Percentiles rank a stretch among this genome's conserved stretches.
phyloP scores from a whole-genome alignment of 2,113 vertebrate species.

The Nematolebias whitei region DNA sequence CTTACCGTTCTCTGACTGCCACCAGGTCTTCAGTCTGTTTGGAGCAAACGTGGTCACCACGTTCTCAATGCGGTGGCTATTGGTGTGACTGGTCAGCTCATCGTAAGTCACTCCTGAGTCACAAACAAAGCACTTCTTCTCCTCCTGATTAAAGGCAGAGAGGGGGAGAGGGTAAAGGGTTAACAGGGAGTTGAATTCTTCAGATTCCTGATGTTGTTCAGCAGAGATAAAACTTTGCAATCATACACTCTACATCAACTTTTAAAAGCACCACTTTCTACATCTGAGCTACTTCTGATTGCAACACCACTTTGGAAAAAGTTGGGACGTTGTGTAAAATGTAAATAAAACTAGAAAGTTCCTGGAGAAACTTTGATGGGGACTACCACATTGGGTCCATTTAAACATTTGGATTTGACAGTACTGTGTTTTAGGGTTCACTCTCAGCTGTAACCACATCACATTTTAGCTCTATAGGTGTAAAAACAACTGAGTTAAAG shows the following conservation, averaged over 20 bases:
- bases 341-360: too few relatives aligned
- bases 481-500: too few relatives aligned
- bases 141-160: slow-evolving; percentile 81
- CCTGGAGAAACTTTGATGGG: too few relatives aligned
- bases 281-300: neutral
- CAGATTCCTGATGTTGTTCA: slow-evolving; percentile 40
- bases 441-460: too few relatives aligned
- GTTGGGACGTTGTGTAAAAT: too few relatives aligned
- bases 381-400: too few relatives aligned
- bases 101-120: slow-evolving; percentile 84
- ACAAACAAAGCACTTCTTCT: slow-evolving; percentile 97
- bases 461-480: too few relatives aligned
- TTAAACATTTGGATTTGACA: too few relatives aligned
- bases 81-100: slow-evolving; percentile 76
- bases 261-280: neutral
- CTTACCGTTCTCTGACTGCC: slow-evolving; percentile 97
- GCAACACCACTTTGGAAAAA: too few relatives aligned
- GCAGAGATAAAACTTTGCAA: slow-evolving; percentile 9
- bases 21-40: slow-evolving; percentile 97
- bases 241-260: neutral
- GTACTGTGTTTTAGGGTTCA: too few relatives aligned
- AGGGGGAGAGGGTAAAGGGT: slow-evolving; percentile 7
- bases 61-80: slow-evolving; percentile 91
- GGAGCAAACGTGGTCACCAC: slow-evolving; percentile 93
- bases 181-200: slow-evolving; percentile 44